Conservation (phyloP, 2,888 invertebrate genomes). For the Ecliptopera silaceata region DNA sequence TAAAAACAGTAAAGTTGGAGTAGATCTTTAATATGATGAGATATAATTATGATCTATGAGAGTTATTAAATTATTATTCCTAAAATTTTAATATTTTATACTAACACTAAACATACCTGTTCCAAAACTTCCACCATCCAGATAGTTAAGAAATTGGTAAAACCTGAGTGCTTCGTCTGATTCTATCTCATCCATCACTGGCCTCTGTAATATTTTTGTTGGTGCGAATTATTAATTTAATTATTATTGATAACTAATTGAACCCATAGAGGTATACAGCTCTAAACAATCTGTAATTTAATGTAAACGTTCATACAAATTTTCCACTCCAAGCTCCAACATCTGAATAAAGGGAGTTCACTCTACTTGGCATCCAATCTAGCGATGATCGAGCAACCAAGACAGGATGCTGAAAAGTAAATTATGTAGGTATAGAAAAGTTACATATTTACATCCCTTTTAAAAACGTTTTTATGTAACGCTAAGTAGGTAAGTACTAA, state of each 20-base stretch:
- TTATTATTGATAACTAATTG: too few relatives aligned
- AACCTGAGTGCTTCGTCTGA: conserved; percentile 76
- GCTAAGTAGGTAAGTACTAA: too few relatives aligned
- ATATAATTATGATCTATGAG: too few relatives aligned
- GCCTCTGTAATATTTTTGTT: conserved; percentile 51
- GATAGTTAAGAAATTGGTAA: conserved; percentile 76
- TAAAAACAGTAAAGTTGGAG: not conserved
- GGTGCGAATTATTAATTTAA: not conserved
- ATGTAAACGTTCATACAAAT: conserved; percentile 57
- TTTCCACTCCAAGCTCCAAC: conserved; percentile 80
- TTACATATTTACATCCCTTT: too few relatives aligned
- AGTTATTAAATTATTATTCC: too few relatives aligned
- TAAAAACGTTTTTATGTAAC: too few relatives aligned
- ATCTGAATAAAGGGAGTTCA: conserved; percentile 76
- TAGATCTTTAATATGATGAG: too few relatives aligned
- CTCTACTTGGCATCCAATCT: conserved; percentile 78
- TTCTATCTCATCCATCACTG: conserved; percentile 79
- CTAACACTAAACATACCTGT: conserved; percentile 56
- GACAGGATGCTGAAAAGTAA: conserved; percentile 67
- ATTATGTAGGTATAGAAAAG: not conserved
- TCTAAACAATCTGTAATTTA: too few relatives aligned
- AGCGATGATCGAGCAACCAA: conserved; percentile 71
- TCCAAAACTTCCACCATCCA: conserved; percentile 78
- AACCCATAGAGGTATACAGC: too few relatives aligned
- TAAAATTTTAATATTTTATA: too few relatives aligned